These are phyloP conservation scores for Potamilus streckersoni DNA, from an alignment of 1,140 invertebrate species.

Conservation along the genomic window DNA sequence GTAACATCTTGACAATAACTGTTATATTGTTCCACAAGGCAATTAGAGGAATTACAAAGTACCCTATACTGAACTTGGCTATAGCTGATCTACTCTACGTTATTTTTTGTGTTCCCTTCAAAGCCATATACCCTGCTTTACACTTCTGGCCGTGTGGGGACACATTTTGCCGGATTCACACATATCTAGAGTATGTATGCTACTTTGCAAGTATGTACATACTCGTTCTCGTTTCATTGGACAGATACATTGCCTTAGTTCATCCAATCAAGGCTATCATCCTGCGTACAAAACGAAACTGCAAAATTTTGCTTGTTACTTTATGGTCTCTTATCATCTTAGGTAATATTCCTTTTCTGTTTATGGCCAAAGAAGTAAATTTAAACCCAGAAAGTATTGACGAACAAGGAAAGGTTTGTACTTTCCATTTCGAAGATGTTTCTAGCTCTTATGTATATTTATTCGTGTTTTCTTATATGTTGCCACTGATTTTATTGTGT, in stretches of 20 bases:
- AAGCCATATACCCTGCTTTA: not conserved
- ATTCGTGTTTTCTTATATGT: conserved; percentile 3
- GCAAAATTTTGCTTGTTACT: not conserved
- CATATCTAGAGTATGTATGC: not conserved
- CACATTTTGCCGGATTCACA: conserved; percentile 1
- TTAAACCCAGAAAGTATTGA: too few relatives aligned
- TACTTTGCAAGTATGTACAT: conserved; percentile 5
- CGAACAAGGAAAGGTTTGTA: not conserved
- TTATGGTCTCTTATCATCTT: not conserved
- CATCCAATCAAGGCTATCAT: not conserved
- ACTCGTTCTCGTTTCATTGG: conserved; percentile 4
- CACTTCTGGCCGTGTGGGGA: conserved; percentile 4
- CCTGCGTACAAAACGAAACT: conserved; percentile 3
- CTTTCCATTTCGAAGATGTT: not conserved
- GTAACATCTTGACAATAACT: conserved; percentile 1
- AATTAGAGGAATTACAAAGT: not conserved
- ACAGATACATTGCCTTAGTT: conserved; percentile 5
- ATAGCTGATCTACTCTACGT: not conserved
- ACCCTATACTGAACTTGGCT: not conserved
- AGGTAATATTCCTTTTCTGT: conserved; percentile 7
- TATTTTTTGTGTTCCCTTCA: not conserved
- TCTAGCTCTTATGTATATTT: not conserved
- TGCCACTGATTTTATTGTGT: conserved; percentile 3
- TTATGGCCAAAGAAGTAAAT: not conserved
- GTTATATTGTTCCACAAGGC: not conserved